phyloP scores from a whole-genome alignment of 2,888 invertebrate genomes.

The Petrolisthes cinctipes region DNA sequence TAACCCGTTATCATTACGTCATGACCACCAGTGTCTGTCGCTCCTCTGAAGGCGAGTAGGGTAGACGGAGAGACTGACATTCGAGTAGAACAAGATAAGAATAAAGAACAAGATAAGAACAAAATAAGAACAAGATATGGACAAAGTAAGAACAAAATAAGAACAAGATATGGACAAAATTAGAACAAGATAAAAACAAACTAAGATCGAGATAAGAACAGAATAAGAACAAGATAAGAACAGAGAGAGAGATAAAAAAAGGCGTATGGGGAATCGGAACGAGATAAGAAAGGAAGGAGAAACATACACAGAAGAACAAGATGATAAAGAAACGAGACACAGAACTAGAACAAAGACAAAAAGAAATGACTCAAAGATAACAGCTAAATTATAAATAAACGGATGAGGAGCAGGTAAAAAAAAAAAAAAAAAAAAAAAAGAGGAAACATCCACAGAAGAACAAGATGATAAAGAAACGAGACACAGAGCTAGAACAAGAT shows the following conservation, averaged over 20 bases:
- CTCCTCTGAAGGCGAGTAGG: background rate
- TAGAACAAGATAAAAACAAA: background rate
- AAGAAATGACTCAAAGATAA: background rate
- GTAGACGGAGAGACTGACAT: background rate
- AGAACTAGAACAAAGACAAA: background rate
- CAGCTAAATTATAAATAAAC: background rate
- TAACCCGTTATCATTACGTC: too few species aligned
- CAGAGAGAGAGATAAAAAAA: slow-evolving; percentile 8
- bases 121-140: background rate
- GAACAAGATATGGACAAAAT: background rate
- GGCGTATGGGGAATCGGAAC: background rate
- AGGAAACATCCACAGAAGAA: background rate
- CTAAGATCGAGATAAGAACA: background rate
- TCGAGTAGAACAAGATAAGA: background rate
- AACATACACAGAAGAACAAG: background rate
- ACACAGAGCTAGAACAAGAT: background rate
- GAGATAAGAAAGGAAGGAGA: background rate
- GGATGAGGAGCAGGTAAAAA: too few species aligned
- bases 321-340: background rate
- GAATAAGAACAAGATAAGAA: background rate
- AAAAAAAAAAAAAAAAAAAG: background rate
- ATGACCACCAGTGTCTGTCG: too few species aligned
- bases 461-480: background rate
- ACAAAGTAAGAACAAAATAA: background rate
- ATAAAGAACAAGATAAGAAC: background rate